Evolutionary conservation across 2,888 invertebrate species (phyloP), one percentile per base, ranked within the genome.

Genomic region (Spodoptera exigua): DNA sequence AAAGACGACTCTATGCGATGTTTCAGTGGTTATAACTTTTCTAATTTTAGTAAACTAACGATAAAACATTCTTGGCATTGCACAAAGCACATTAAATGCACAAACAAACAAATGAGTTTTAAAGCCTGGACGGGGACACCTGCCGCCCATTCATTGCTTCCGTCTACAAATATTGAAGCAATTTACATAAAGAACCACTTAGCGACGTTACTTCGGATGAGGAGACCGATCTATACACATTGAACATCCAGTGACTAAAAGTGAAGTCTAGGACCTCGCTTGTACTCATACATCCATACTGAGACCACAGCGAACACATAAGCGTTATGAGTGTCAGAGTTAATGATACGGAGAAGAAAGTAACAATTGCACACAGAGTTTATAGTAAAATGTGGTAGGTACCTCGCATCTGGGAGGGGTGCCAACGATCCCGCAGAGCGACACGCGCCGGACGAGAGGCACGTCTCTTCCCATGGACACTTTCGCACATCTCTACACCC

Each of bases 391-490:
- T 59, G 54, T 70, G 74, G 71, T 63, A 73, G 67, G 72, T 86
- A 88, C 88, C 88, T 88, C 87, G 73, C 79, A 80, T 80, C 81
- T 82, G 74, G 81, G 80, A 74, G 85, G 79, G 64, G 81, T 76
- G 58, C 74, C 82, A 68, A 79, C 78, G 70, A 80, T 77, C 67
- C 87, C 87, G 80, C 87, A 88, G 71, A 88, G 83, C 72, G 88
- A 87, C 71, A 88, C 81, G 61, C 88, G 85, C 79, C 88, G 83
- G 59, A 85, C 85, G 70, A 84, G 79, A 58, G 84, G 83, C 74
- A 86, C 84, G 86, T 88, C 88, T 81, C 83, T 82, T 69, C 86
- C 86, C 87, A 88, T 88, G 77, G 81, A 78, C 82, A 78, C 79
- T 68, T 79, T 78, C 74, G 78, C 80, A 81, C 83, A 81, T 84